Evolutionary conservation across 1,140 invertebrate genomes (phyloP), one percentile per base, ranked within the genome.

Genomic region (Eumeta japonica): DNA sequence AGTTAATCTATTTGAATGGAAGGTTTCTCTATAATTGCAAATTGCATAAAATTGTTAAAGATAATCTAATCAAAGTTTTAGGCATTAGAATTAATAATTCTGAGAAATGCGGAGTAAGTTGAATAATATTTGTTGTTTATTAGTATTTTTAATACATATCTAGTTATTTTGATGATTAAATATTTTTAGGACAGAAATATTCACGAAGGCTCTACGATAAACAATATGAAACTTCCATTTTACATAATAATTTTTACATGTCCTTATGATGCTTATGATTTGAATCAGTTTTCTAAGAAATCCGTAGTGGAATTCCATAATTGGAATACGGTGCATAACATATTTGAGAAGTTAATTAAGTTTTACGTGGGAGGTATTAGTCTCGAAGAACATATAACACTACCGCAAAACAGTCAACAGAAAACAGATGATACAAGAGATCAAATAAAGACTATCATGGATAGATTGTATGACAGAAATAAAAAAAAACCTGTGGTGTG

Each of bases 1-100:
- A 84, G 50, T 83, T 81, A 64, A 63, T 86, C 10, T 86, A 78
- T 62, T 63, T 86, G 2, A 86, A 86, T 63, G 79, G 78, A 43
- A 60, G 79, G 49, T 63, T 76, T 30, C 59, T 85, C n/a, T 42
- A 65, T 27, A 76, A 77, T 36, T 71, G 66, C 28, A 76, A 77
- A 54, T 41, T 81, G 14, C 79, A 80, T 47, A 79, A 77, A 50
- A 52, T 78, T 16, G 41, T 83, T 2, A 78, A 79, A 45, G 48
- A 66, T 9, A 37, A 64, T 13, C 56, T 83, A n/a, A 46, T 15
- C 13, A 60, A 55, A 34, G 18, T 14, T 24, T 19, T 15, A 32
- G 2, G 33, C 7, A n/a, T 18, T 16, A 29, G 5, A 40, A 4
- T 11, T 48, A 18, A 10, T 49, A 46, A 33, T 24, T 34, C 29